A percentile compares a stretch with the other conserved stretches of the same genome.
Evolutionary conservation across 1,140 invertebrate species (phyloP).

Genomic region (Anagrus nilaparvatae): DNA sequence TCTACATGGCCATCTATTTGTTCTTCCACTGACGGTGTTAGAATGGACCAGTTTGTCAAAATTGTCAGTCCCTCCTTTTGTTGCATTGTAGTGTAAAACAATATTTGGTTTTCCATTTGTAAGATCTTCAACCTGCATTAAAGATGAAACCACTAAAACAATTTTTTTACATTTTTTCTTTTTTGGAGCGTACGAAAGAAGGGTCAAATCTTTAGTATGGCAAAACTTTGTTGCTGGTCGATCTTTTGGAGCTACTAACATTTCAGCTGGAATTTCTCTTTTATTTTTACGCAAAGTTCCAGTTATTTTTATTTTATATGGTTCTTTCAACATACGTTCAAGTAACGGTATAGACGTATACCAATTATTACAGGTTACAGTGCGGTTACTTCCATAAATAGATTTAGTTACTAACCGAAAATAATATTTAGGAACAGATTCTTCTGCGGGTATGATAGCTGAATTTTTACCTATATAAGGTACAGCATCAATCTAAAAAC

Average conservation of each 20-base stretch:
- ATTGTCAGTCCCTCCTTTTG: constrained; percentile 40
- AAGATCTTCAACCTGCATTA: constrained; percentile 1
- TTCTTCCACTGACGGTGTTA: constrained; percentile 25
- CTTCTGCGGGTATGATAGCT: not conserved
- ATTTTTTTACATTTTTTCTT: constrained; percentile 27
- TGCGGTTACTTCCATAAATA: constrained; percentile 23
- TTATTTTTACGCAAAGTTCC: constrained; percentile 30
- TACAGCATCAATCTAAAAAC: constrained; percentile 20
- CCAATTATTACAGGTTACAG: constrained; percentile 32
- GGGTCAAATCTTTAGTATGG: constrained; percentile 12
- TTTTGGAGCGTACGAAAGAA: constrained; percentile 23
- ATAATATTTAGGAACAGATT: constrained; percentile 3
- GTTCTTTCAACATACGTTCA: constrained; percentile 15
- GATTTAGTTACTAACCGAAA: constrained; percentile 10
- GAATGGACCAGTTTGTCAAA: constrained; percentile 36
- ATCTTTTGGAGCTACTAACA: constrained; percentile 10
- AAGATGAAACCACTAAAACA: constrained; percentile 25
- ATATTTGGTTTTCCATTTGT: constrained; percentile 32
- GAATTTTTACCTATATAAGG: constrained; percentile 29
- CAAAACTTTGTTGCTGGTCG: constrained; percentile 7
- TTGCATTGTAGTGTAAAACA: constrained; percentile 35
- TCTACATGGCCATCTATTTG: constrained; percentile 31
- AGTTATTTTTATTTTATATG: constrained; percentile 21
- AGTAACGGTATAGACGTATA: constrained; percentile 24
- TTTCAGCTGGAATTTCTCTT: constrained; percentile 20